A percentile compares a stretch with the other conserved stretches of the same genome.
These are phyloP conservation scores for Coronaproctus castanopsis DNA, from an alignment of 2,888 invertebrate species.

Conservation along the genomic window DNA sequence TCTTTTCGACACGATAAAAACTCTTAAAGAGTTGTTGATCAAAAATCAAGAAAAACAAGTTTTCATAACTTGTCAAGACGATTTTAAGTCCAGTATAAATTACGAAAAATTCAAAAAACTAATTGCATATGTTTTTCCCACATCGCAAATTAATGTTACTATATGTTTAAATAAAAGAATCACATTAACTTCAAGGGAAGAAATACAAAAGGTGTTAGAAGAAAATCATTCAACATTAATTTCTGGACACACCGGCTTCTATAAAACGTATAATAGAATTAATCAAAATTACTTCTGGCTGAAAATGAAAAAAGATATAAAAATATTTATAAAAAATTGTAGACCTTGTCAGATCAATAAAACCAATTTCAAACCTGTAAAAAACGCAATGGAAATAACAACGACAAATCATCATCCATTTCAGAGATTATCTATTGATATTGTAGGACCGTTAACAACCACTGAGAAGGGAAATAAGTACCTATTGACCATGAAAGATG, in stretches of 20 bases:
- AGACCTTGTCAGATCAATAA: not conserved
- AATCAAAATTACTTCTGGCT: not conserved
- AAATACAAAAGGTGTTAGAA: not conserved
- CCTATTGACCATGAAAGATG: not conserved
- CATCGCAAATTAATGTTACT: too few species aligned
- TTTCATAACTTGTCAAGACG: too few species aligned
- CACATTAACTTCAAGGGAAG: not conserved
- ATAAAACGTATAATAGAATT: not conserved
- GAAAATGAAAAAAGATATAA: not conserved
- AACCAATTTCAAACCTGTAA: not conserved
- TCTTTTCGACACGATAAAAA: not conserved
- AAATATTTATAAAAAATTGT: not conserved
- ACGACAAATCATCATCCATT: not conserved
- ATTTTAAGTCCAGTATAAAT: too few species aligned
- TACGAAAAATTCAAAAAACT: too few species aligned
- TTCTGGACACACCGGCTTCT: not conserved
- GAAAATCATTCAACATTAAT: not conserved
- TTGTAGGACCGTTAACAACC: too few species aligned
- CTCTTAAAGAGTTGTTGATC: not conserved
- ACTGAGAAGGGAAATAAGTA: not conserved
- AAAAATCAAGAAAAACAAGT: not conserved
- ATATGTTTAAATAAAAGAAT: not conserved
- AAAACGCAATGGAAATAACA: not conserved
- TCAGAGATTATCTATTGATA: not conserved
- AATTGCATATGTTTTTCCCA: too few species aligned